Evolutionary conservation across 2,113 vertebrate genomes (phyloP), one percentile per base, ranked within the genome.

Genomic region (Typhlomys cinereus): DNA sequence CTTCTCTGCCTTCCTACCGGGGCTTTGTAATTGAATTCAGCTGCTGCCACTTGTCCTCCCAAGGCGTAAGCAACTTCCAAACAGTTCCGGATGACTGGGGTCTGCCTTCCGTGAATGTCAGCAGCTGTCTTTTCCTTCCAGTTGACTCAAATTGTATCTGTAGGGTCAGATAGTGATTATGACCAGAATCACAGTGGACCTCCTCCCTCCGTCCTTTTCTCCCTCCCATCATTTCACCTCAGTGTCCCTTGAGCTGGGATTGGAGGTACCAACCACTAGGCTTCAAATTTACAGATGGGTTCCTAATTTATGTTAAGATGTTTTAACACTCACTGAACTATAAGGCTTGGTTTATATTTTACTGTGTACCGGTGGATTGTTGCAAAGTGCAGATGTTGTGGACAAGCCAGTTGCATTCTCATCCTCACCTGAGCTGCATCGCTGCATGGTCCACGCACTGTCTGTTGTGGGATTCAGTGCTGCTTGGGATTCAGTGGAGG

Each of bases 31-130:
- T 85, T 93, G 85, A 94, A 95, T 64, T 94, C 95, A 96, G 92
- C 95, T 97, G 95, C 91, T 93, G 59, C 91, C 96, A 95, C 94
- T 92, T 96, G 95, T 96, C 95, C 93, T 87, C 62, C 74, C 69
- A 85, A 90, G n/a, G n/a, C 29, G 76, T 86, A 81, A 80, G 46
- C 85, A 90, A 29, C 93, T 93, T 93, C 79, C 89, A 66, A 93
- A 81, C 73, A 88, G 93, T 93, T 96, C 84, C 80, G n/a, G 36
- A 79, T 91, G 92, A 94, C 94, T 61, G 83, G 89, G 69, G 91
- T 85, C 74, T 90, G 78, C 84, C 64, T 66, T 41, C 41, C 81
- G 64, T 50, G 41, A 89, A 79, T 92, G 92, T 46, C 80, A 89
- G 27, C 95, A 95, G 91, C 87, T 94, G 91, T 71, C 50, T 82